Percentiles rank a stretch among this genome's conserved stretches.
These are phyloP conservation scores for Megaceryle alcyon DNA, from an alignment of 2,797 vertebrate genomes.

Conservation along the genomic window DNA sequence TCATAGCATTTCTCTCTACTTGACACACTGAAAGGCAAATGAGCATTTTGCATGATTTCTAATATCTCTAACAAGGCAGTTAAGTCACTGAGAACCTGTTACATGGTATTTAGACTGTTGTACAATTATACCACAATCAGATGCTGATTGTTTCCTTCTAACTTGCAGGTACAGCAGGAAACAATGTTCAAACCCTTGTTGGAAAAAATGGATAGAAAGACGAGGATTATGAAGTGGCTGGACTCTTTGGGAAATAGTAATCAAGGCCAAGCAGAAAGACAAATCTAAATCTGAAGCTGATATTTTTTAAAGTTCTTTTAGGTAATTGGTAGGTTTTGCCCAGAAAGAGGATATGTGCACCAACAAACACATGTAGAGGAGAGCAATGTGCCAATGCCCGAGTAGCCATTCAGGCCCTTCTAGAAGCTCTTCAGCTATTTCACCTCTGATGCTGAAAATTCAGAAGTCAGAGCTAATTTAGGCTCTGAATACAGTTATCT, in stretches of 20 bases:
- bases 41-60: background rate
- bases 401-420: background rate
- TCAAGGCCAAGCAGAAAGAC: background rate
- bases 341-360: background rate
- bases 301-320: background rate
- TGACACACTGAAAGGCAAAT: background rate
- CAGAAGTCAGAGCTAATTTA: background rate
- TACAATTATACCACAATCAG: background rate
- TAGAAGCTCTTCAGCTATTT: background rate
- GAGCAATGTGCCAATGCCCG: rapidly evolving
- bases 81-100: background rate
- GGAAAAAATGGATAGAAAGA: background rate
- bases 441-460: background rate
- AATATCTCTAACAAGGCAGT: background rate
- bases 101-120: background rate
- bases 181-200: rapidly evolving
- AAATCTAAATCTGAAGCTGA: background rate
- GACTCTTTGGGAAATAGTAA: background rate
- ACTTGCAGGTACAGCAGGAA: background rate
- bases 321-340: background rate
- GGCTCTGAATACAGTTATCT: background rate
- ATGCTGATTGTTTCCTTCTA: background rate
- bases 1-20: background rate
- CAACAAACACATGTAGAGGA: background rate
- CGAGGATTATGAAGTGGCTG: background rate